Conservation (phyloP, 2,888 invertebrate species). For the Amiota communis region DNA sequence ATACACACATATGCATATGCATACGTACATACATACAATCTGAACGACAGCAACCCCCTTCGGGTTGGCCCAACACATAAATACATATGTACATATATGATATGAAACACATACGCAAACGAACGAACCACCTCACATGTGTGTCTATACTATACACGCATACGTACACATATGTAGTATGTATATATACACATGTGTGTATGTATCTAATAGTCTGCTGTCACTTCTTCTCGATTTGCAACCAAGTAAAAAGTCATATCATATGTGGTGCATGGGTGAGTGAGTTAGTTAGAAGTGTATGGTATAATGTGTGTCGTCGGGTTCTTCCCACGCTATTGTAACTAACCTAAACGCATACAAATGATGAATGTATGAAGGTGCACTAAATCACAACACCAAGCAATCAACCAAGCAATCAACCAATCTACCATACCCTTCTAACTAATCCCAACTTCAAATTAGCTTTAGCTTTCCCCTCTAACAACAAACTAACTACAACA, state of each 20-base stretch:
- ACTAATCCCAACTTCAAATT: not conserved
- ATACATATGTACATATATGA: too few species aligned
- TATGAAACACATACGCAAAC: conserved; percentile 8
- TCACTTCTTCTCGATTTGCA: conserved; percentile 37
- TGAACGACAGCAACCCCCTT: too few species aligned
- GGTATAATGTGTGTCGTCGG: not conserved
- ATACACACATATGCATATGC: conserved; percentile 21
- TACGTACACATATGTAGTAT: conserved; percentile 4
- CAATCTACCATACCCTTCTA: not conserved
- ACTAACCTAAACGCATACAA: too few species aligned
- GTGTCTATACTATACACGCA: not conserved
- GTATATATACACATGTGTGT: conserved; percentile 5
- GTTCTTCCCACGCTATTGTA: not conserved
- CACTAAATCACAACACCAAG: not conserved
- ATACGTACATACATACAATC: conserved; percentile 15
- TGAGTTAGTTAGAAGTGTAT: not conserved
- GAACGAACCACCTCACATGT: conserved; percentile 10
- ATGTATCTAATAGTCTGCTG: conserved; percentile 49
- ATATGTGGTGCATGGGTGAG: conserved; percentile 19
- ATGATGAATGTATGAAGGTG: too few species aligned
- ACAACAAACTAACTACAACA: not conserved
- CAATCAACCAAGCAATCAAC: not conserved
- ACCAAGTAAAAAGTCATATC: not conserved
- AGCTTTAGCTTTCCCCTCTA: conserved; percentile 1
- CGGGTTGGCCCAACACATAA: too few species aligned